phyloP scores from a whole-genome alignment of 2,797 vertebrate genomes.

The Mus minutoides region DNA sequence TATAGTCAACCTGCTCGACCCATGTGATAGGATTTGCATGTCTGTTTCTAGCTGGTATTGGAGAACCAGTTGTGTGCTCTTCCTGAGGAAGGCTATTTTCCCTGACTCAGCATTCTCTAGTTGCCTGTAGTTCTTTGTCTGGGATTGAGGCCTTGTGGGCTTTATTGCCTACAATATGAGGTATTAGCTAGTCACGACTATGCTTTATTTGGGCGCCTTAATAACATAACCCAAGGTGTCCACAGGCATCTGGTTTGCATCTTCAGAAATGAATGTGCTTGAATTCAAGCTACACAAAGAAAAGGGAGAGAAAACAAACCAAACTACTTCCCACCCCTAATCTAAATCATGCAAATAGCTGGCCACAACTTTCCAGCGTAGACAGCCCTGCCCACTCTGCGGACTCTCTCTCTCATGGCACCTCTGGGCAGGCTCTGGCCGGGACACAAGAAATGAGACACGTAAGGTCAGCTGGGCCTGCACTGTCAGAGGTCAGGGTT shows the following conservation, averaged over 20 bases:
- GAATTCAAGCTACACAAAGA: neutral
- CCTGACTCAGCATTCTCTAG: neutral
- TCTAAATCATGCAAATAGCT: neutral
- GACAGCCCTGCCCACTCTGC: neutral
- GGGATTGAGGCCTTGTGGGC: neutral
- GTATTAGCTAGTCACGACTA: neutral
- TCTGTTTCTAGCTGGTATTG: neutral
- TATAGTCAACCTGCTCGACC: neutral
- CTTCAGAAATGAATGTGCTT: neutral
- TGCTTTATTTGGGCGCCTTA: neutral
- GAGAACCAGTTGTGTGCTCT: neutral
- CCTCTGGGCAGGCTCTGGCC: neutral
- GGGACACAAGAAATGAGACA: neutral
- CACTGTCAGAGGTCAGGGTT: too few relatives aligned
- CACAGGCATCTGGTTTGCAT: neutral
- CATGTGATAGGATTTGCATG: too few relatives aligned
- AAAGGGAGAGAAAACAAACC: neutral
- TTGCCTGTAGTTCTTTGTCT: too few relatives aligned
- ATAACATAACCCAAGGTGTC: neutral
- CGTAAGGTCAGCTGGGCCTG: neutral
- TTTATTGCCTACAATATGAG: neutral
- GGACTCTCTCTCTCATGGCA: neutral
- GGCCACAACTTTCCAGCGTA: neutral
- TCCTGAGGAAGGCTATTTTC: neutral
- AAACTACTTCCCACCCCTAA: neutral